These are phyloP conservation scores for Clupea harengus DNA, from an alignment of 2,113 vertebrate species.

Conservation along the genomic window DNA sequence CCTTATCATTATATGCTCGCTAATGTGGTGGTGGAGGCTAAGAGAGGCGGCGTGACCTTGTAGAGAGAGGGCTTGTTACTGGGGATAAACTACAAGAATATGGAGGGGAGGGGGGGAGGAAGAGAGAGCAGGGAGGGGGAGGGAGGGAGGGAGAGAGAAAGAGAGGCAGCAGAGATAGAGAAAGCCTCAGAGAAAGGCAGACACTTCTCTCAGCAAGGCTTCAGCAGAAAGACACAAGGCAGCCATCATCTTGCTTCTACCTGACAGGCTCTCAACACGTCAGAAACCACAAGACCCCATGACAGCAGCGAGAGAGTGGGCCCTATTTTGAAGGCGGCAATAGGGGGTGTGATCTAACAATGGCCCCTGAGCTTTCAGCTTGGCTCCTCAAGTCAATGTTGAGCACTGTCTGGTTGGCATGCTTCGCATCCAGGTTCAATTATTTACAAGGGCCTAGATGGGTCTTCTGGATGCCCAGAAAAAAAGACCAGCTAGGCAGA, in stretches of 20 bases:
- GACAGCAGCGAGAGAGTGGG: background rate
- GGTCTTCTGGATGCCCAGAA: background rate
- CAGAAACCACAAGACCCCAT: background rate
- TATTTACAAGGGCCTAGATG: background rate
- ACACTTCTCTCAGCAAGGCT: background rate
- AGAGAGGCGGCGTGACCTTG: slow-evolving; percentile 18
- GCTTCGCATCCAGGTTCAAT: background rate
- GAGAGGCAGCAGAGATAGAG: background rate
- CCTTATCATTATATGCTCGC: slow-evolving; percentile 49
- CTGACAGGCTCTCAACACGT: background rate
- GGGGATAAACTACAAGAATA: background rate
- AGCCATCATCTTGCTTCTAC: background rate
- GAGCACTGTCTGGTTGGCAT: background rate
- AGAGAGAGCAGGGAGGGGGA: background rate
- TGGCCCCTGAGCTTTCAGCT: background rate
- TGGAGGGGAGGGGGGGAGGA: background rate
- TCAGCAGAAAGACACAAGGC: background rate
- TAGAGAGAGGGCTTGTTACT: slow-evolving; percentile 11
- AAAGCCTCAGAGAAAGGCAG: background rate
- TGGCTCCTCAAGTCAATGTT: background rate
- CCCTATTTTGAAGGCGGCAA: background rate
- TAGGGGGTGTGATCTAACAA: background rate
- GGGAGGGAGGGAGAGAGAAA: background rate
- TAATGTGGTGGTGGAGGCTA: slow-evolving; percentile 40
- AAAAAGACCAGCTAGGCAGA: background rate